phyloP scores from a whole-genome alignment of 2,797 vertebrate genomes.

The Dermochelys coriacea region DNA sequence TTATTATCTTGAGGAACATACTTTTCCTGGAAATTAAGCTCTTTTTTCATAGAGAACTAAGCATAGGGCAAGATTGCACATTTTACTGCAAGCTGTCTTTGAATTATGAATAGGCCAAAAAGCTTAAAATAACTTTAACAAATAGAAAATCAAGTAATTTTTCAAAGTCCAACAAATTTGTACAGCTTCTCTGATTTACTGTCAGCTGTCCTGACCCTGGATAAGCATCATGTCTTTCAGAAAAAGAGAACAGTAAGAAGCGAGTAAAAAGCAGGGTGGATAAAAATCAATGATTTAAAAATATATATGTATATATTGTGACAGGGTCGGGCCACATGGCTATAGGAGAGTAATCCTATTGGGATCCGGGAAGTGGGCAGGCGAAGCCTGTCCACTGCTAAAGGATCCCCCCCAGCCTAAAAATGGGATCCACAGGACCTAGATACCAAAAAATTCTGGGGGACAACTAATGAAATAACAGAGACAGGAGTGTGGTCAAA shows the following conservation, averaged over 20 bases:
- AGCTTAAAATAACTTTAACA: background rate
- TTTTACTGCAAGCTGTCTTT: background rate
- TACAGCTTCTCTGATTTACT: background rate
- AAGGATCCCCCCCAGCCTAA: no score
- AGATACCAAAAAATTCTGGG: no score
- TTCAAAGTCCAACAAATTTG: background rate
- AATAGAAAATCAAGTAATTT: background rate
- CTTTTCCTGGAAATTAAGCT: background rate
- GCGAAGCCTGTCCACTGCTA: no score
- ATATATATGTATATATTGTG: no score
- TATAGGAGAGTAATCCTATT: no score
- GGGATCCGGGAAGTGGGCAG: no score
- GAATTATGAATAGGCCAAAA: background rate
- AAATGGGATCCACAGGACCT: no score
- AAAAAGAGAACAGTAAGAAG: background rate
- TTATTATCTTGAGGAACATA: background rate
- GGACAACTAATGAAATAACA: no score
- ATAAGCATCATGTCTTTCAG: background rate
- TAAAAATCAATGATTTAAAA: no score
- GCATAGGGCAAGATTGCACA: background rate
- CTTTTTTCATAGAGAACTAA: background rate
- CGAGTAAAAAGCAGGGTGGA: background rate
- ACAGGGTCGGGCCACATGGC: no score
- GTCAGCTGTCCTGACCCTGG: background rate
- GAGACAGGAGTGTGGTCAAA: no score